Conservation (phyloP, 2,888 invertebrate genomes). For the Piscicola geometra region DNA sequence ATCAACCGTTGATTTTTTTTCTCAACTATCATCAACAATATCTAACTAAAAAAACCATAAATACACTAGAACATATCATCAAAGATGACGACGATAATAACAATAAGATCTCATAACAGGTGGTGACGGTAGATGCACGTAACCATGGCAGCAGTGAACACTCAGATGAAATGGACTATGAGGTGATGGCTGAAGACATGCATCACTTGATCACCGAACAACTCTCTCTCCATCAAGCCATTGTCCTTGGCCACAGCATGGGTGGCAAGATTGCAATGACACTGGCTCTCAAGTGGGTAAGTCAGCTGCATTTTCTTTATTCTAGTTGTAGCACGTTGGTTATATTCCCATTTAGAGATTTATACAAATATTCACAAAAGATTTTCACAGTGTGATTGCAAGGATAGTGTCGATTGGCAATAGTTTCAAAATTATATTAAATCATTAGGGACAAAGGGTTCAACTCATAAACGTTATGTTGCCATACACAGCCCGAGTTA, state of each 20-base stretch:
- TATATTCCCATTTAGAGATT: too few relatives aligned
- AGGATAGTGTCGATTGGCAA: too few relatives aligned
- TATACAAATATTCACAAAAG: too few relatives aligned
- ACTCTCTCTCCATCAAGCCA: slow-evolving; percentile 57
- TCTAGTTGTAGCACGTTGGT: too few relatives aligned
- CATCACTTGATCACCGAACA: slow-evolving; percentile 49
- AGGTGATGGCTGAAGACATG: slow-evolving; percentile 71
- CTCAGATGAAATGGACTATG: slow-evolving; percentile 67
- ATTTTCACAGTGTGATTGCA: too few relatives aligned
- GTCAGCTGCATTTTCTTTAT: too few relatives aligned
- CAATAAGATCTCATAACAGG: slow-evolving; percentile 58
- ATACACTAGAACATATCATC: too few relatives aligned
- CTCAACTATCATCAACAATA: too few relatives aligned
- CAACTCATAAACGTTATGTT: not conserved
- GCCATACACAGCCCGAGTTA: slow-evolving; percentile 51
- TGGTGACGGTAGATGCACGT: slow-evolving; percentile 78
- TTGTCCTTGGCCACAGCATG: slow-evolving; percentile 82
- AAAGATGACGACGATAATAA: too few relatives aligned
- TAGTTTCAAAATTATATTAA: not conserved
- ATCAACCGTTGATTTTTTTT: too few relatives aligned
- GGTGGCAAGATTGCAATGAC: slow-evolving; percentile 88
- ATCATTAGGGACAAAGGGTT: not conserved
- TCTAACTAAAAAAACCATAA: too few relatives aligned
- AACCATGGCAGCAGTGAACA: slow-evolving; percentile 94
- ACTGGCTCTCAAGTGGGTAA: slow-evolving; percentile 62